Evolutionary conservation across 2,797 vertebrate genomes (phyloP).

Genomic region (Martes flavigula): DNA sequence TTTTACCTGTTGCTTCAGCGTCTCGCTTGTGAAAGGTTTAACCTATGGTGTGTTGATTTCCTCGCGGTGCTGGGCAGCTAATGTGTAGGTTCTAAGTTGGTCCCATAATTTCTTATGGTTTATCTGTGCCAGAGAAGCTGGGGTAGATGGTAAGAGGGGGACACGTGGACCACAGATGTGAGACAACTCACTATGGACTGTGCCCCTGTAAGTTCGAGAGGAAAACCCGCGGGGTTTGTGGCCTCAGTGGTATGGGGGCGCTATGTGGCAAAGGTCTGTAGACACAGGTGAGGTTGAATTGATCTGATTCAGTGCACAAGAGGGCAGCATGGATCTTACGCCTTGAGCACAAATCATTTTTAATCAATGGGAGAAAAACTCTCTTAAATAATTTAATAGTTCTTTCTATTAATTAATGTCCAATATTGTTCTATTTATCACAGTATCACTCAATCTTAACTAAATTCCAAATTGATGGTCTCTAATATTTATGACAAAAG

Average conservation of each 20-base stretch:
- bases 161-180: rapidly evolving
- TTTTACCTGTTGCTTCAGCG: too few species aligned
- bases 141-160: not conserved
- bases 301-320: not conserved
- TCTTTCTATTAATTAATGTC: not conserved
- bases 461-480: not conserved
- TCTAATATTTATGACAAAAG: not conserved
- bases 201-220: not conserved
- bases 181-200: not conserved
- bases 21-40: not conserved
- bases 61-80: not conserved
- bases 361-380: not conserved
- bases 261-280: rapidly evolving
- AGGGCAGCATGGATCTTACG: rapidly evolving
- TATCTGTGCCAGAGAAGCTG: not conserved
- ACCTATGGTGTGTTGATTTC: rapidly evolving
- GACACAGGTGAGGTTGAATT: not conserved
- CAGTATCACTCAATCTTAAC: not conserved
- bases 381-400: not conserved
- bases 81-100: not conserved
- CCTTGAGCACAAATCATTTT: not conserved
- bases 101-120: not conserved
- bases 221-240: rapidly evolving
- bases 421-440: not conserved
- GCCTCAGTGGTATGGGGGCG: rapidly evolving